phyloP scores from a whole-genome alignment of 2,888 invertebrate genomes.

The Zygothrica quintamaculata region DNA sequence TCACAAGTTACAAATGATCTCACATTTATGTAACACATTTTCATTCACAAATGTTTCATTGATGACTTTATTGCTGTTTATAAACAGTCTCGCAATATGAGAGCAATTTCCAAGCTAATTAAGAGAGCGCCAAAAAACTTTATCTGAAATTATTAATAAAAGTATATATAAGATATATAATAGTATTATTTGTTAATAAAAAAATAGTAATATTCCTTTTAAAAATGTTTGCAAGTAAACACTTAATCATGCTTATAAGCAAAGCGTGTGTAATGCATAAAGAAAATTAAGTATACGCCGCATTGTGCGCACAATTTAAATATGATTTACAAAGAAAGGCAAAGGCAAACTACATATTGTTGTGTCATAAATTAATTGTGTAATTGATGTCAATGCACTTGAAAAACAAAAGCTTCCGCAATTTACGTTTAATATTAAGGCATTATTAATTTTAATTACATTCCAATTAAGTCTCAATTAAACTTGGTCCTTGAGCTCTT shows the following conservation, averaged over 20 bases:
- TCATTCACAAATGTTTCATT: slow-evolving; percentile 33
- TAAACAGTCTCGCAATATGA: too few relatives aligned
- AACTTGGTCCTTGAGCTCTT: slow-evolving; percentile 40
- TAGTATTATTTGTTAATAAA: too few relatives aligned
- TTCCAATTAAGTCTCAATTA: slow-evolving; percentile 72
- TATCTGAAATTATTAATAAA: too few relatives aligned
- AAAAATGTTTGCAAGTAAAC: too few relatives aligned
- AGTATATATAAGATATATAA: too few relatives aligned
- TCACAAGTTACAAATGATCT: slow-evolving; percentile 39
- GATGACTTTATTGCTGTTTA: slow-evolving; percentile 41
- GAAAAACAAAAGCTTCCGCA: slow-evolving; percentile 39
- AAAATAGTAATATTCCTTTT: too few relatives aligned
- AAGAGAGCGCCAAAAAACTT: too few relatives aligned
- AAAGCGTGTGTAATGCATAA: neutral
- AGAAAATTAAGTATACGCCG: slow-evolving; percentile 33
- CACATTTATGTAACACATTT: slow-evolving; percentile 43
- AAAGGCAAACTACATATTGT: too few relatives aligned
- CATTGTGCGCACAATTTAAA: slow-evolving; percentile 26
- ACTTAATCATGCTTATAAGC: too few relatives aligned
- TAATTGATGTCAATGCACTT: slow-evolving; percentile 14
- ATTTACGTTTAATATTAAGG: slow-evolving; percentile 47
- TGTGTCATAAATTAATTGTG: slow-evolving; percentile 37
- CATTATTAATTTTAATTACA: slow-evolving; percentile 74
- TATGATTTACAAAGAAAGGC: too few relatives aligned
- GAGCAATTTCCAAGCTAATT: too few relatives aligned